These are phyloP conservation scores for Lamellibrachia satsuma DNA, from an alignment of 2,888 invertebrate genomes.

Conservation along the genomic window DNA sequence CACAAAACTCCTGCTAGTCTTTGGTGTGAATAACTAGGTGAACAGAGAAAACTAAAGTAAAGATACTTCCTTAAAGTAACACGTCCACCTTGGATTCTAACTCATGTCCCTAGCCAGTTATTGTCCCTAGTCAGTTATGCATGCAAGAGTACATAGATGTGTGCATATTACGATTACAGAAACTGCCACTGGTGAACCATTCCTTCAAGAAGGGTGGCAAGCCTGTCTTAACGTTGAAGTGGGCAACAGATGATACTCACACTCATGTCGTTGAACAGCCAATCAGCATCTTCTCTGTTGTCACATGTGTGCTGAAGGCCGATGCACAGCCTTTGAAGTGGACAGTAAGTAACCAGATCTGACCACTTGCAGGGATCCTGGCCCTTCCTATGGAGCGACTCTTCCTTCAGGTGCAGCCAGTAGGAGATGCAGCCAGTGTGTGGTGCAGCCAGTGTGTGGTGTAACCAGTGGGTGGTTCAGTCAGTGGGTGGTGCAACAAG, in stretches of 20 bases:
- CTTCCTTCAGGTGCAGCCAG: too few relatives aligned
- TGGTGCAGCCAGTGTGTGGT: too few relatives aligned
- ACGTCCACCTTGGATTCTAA: too few relatives aligned
- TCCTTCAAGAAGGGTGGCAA: constrained; percentile 47
- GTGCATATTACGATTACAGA: constrained; percentile 39
- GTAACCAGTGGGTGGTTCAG: too few relatives aligned
- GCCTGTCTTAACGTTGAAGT: constrained; percentile 50
- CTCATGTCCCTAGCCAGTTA: not conserved
- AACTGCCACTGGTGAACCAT: constrained; percentile 47
- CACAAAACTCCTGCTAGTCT: not conserved
- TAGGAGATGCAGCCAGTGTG: too few relatives aligned
- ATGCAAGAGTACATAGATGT: not conserved
- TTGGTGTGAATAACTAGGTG: too few relatives aligned
- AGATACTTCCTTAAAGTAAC: too few relatives aligned
- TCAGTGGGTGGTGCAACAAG: too few relatives aligned
- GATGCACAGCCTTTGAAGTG: constrained; percentile 53
- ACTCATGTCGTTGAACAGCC: constrained; percentile 47
- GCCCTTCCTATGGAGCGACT: too few relatives aligned
- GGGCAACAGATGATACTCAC: constrained; percentile 46
- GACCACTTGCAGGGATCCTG: too few relatives aligned
- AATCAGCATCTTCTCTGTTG: constrained; percentile 55
- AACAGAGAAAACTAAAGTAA: too few relatives aligned
- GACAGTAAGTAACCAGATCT: constrained; percentile 50
- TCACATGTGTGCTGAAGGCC: constrained; percentile 51
- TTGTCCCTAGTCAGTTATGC: not conserved